Percentiles rank a stretch among this genome's conserved stretches.
These are phyloP conservation scores for Mesoligia furuncula DNA, from an alignment of 2,888 invertebrate genomes.

Conservation along the genomic window DNA sequence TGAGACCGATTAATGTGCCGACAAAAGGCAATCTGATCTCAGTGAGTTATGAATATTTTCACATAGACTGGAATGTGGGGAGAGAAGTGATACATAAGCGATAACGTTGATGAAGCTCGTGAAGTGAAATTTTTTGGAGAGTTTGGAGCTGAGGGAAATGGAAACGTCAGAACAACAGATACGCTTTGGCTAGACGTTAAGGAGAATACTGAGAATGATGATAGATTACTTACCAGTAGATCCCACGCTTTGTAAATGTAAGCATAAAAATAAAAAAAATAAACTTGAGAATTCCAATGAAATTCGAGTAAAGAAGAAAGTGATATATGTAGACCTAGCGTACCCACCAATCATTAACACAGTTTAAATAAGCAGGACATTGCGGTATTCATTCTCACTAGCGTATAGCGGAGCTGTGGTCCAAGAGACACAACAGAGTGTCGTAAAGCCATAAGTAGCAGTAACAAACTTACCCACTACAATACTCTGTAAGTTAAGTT, in stretches of 20 bases:
- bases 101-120: slow-evolving; percentile 27
- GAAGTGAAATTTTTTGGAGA: slow-evolving; percentile 20
- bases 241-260: not conserved
- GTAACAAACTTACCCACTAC: slow-evolving; percentile 21
- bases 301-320: not conserved
- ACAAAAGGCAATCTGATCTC: slow-evolving; percentile 61
- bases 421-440: slow-evolving; percentile 23
- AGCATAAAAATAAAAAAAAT: not conserved
- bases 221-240: not conserved
- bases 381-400: slow-evolving; percentile 30
- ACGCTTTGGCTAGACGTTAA: not conserved
- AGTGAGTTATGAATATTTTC: slow-evolving; percentile 64
- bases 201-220: not conserved
- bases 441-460: slow-evolving; percentile 7
- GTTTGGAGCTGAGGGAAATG: not conserved
- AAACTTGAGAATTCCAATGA: not conserved
- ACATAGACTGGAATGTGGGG: slow-evolving; percentile 23
- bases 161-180: not conserved
- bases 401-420: slow-evolving; percentile 24
- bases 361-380: slow-evolving; percentile 31
- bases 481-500: slow-evolving; percentile 26
- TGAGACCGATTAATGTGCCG: slow-evolving; percentile 63
- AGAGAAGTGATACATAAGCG: slow-evolving; percentile 6
- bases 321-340: slow-evolving; percentile 7
- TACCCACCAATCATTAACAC: slow-evolving; percentile 14